Conservation (phyloP, 2,797 vertebrate species). For the Labroides dimidiatus region DNA sequence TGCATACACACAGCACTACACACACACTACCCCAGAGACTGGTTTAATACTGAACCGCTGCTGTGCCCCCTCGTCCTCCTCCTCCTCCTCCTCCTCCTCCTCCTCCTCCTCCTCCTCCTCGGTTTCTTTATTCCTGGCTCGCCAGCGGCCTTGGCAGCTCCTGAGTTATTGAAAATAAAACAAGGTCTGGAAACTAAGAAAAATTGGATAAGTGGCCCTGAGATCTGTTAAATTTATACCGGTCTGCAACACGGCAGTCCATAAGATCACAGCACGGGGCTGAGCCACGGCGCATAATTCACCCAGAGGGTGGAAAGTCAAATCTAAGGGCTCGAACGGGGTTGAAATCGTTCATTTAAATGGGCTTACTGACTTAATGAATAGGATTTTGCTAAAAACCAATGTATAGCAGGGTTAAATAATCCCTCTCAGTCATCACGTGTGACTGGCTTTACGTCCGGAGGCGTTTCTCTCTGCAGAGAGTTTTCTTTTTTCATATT, state of each 20-base stretch:
- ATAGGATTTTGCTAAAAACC: not conserved
- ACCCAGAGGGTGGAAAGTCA: not conserved
- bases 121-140: slow-evolving; percentile 10
- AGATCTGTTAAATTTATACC: slow-evolving; percentile 37
- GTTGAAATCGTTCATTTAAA: not conserved
- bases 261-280: not conserved
- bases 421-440: not conserved
- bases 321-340: not conserved
- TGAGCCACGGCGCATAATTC: not conserved
- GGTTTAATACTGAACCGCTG: slow-evolving; percentile 24
- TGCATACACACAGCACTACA: slow-evolving; percentile 18
- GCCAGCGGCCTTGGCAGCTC: slow-evolving; percentile 25
- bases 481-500: too few relatives aligned
- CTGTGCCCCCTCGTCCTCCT: not conserved
- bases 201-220: slow-evolving; percentile 17
- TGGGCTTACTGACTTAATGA: not conserved
- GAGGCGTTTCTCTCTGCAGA: not conserved
- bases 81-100: not conserved
- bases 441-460: not conserved
- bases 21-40: slow-evolving; percentile 14
- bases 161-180: slow-evolving; percentile 45
- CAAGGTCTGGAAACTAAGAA: slow-evolving; percentile 19
- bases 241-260: not conserved
- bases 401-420: not conserved
- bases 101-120: slow-evolving; percentile 4